phyloP scores from a whole-genome alignment of 2,888 invertebrate species.

The Cotesia congregata region DNA sequence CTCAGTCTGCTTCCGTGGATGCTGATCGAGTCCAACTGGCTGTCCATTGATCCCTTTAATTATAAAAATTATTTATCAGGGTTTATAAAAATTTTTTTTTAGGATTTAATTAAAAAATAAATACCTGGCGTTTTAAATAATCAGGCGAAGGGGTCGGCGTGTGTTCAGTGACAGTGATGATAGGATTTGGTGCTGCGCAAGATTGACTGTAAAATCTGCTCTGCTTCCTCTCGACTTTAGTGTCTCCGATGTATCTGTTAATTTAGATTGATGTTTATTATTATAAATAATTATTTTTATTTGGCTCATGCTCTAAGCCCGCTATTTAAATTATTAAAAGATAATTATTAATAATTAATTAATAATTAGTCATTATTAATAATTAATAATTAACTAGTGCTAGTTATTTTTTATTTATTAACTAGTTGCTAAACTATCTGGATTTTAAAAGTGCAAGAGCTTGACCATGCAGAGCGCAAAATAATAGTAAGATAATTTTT shows the following conservation, averaged over 20 bases:
- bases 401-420: no score
- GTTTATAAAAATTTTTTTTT: conserved; percentile 4
- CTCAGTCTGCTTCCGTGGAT: conserved; percentile 70
- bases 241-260: conserved; percentile 80
- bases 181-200: conserved; percentile 86
- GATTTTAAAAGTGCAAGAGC: no score
- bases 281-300: not conserved
- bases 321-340: no score
- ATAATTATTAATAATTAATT: no score
- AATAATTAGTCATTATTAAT: no score
- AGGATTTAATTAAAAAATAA: conserved; percentile 42
- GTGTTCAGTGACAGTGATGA: conserved; percentile 97
- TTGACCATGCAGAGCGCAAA: not conserved
- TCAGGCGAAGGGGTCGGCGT: conserved; percentile 94
- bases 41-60: conserved; percentile 84
- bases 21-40: conserved; percentile 83
- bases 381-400: no score
- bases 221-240: conserved; percentile 76
- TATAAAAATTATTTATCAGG: not conserved
- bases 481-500: not conserved
- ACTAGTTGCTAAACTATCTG: no score
- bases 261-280: not conserved
- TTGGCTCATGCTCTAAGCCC: conserved; percentile 38
- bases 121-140: conserved; percentile 83
- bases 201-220: conserved; percentile 73